A percentile compares a stretch with the other conserved stretches of the same genome.
Conservation (phyloP, 2,113 vertebrate genomes). For the Grus americana region DNA sequence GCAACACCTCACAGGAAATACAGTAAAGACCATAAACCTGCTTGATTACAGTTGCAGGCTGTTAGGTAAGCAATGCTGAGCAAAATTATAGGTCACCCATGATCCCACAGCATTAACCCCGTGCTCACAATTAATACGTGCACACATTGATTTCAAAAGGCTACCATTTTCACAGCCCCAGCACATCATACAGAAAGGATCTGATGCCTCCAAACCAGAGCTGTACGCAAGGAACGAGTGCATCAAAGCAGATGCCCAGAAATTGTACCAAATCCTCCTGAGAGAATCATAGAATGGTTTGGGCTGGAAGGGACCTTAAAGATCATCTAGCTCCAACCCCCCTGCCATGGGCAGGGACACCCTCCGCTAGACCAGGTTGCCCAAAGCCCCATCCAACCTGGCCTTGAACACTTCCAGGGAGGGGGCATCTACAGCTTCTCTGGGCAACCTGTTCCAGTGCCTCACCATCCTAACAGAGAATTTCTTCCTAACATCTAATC, state of each 20-base stretch:
- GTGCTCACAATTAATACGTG: neutral
- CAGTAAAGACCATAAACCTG: neutral
- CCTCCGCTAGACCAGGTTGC: no score
- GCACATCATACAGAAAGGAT: neutral
- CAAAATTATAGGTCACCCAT: neutral
- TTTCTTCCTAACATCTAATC: no score
- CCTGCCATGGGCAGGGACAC: no score
- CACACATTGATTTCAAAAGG: neutral
- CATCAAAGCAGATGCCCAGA: neutral
- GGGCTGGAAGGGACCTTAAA: no score
- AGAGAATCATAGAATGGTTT: neutral
- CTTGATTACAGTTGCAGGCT: neutral
- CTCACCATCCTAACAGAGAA: no score
- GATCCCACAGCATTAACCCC: neutral
- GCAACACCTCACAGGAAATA: neutral
- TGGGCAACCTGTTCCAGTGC: no score
- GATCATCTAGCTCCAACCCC: no score
- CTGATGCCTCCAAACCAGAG: neutral
- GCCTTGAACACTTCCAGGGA: no score
- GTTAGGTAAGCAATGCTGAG: neutral
- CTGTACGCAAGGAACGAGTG: accelerated
- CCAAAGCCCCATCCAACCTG: no score
- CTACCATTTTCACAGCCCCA: neutral
- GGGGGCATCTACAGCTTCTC: no score
- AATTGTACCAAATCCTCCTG: neutral